Percentiles rank a stretch among this genome's conserved stretches.
Evolutionary conservation across 2,797 vertebrate species (phyloP).

Genomic region (Triplophysa bombifrons): DNA sequence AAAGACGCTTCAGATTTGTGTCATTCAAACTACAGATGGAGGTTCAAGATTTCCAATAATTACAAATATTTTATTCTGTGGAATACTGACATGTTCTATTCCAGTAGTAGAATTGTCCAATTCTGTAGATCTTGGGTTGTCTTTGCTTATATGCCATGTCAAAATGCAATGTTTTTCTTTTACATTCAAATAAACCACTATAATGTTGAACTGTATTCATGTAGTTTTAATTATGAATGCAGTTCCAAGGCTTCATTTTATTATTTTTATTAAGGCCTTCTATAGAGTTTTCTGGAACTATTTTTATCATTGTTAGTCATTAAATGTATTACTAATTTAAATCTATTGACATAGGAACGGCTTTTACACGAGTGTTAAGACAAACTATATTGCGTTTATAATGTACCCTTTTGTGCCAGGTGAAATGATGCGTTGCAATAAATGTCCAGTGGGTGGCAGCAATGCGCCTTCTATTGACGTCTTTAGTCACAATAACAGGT

Average conservation of each 20-base stretch:
- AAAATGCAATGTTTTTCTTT: conserved; percentile 64
- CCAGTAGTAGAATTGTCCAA: conserved; percentile 36
- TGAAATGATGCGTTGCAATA: conserved; percentile 7
- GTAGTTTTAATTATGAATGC: not conserved
- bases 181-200: conserved; percentile 76
- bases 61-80: conserved; percentile 17
- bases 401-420: not conserved
- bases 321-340: too few relatives aligned
- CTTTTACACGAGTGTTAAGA: not conserved
- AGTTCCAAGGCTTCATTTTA: not conserved
- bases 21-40: conserved; percentile 14
- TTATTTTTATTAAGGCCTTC: not conserved
- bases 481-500: not conserved
- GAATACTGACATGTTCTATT: conserved; percentile 13
- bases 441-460: conserved; percentile 73
- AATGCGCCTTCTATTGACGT: conserved; percentile 51
- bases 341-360: too few relatives aligned
- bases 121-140: conserved; percentile 56
- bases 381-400: not conserved
- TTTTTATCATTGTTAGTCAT: too few relatives aligned
- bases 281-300: too few relatives aligned
- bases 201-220: conserved; percentile 63
- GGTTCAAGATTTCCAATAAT: not conserved
- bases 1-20: not conserved
- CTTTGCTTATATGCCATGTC: conserved; percentile 65